Base-by-base conservation (phyloP, 2,797 vertebrate species). In the Arctocebus calabarensis region DNA sequence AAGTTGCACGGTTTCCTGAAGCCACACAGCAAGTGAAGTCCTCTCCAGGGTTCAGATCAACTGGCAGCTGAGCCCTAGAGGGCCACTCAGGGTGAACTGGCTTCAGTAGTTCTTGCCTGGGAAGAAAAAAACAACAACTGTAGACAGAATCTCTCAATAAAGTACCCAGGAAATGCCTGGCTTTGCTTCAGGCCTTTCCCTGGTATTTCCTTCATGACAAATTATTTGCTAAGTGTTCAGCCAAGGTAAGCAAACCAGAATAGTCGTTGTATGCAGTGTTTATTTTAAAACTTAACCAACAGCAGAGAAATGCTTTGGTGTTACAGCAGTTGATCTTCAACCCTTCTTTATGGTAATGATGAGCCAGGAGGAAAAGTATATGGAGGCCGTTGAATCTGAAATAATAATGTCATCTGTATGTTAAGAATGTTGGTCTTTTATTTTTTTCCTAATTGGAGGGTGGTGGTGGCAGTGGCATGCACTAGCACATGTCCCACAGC, bases 381-480 rank as follows among this genome's bases (percentile, higher is more conserved):
- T 19, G 7, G 13, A 94, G 81, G 61, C 16, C 59, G 34, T 9
- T 45, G 7, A 95, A 27, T 91, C 74, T 87, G 90, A 90, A 92
- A 85, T 96, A 88, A 96, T 52, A 96, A 90, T 43, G 19, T 70
- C 79, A 74, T 85, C 86, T 91, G 75, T 62, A 61, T 82, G 57
- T 89, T 89, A 85, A 88, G 32, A 84, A 87, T 59, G 25, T 43
- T 16, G 43, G 16, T 34, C 34, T 3, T 64, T 22, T 32, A 11
- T 52, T 27, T n/a, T n/a, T 40, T 40, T 55, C 37, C 66, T n/a
- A 93, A 96, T 96, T 75, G 89, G 40, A 57, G 43, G 71, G 23
- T 71, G 62, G n/a, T 45, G 25, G 83, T 75, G 64, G 85, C 70
- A 40, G 61, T 22, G 29, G 12, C 25, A 7, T 55, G 57, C 82